Base-by-base conservation (phyloP, 1,140 invertebrate genomes). In the Orius laevigatus region DNA sequence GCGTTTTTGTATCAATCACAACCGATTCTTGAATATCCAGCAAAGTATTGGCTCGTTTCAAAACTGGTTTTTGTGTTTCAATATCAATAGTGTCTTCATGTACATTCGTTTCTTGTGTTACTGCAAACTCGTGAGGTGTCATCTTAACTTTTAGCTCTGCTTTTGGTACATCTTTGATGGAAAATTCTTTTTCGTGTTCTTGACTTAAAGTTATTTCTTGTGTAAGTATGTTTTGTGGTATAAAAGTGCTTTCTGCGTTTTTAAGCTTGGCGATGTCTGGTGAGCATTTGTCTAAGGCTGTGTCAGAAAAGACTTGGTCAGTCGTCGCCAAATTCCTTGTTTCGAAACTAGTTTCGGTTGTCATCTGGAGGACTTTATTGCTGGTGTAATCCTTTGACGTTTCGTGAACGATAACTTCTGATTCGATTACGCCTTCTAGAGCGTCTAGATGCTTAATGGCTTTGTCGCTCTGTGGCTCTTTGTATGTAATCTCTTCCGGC, bases 281-380 rank as follows among this genome's bases (percentile, higher is more conserved):
- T 25, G 32, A 4, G n/a, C 19, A 31, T 31, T 46, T 51, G 1
- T 38, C 18, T 15, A 51, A 19, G 14, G 43, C 11, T 15, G 32
- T 35, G 32, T 51, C 49, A 15, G 15, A 14, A 11, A 40, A 20
- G 32, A 41, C 16, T 46, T 46, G 14, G 31, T 46, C 12, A 31
- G 38, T 52, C 32, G 38, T 15, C 19, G 55, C 55, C 31, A 56
- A 31, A 10, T 50, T 48, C 48, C 49, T 48, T 15, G 42, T 41
- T 33, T 52, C 50, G 36, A 55, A 18, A 31, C 48, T 39, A 42
- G 44, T n/a, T 18, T 44, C 18, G 9, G 41, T 42, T 52, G 40
- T 55, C 6, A 20, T 34, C 33, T 45, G 34, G 11, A 16, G 25
- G 1, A 42, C 6, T 31, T 19, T 32, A 10, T 35, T 14, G 32